Evolutionary conservation across 2,888 invertebrate species (phyloP).

Genomic region (Chalcosyrphus nemorum): DNA sequence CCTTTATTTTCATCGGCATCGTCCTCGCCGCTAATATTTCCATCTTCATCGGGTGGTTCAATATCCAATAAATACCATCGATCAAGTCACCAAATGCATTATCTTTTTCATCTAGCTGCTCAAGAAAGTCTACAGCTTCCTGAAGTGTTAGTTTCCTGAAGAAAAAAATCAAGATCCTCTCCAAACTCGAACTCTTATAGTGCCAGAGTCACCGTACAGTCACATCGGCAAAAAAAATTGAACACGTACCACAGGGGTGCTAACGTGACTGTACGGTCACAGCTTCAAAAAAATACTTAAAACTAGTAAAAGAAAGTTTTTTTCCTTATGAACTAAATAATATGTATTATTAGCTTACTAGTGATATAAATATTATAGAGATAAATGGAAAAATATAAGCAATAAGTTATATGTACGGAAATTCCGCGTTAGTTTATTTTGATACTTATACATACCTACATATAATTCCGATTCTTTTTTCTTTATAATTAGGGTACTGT

Average conservation of each 20-base stretch:
- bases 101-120: conserved; percentile 8
- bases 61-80: conserved; percentile 19
- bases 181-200: background rate
- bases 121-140: conserved; percentile 11
- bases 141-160: conserved; percentile 7
- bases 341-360: background rate
- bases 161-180: background rate
- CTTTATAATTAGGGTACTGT: no score
- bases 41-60: conserved; percentile 16
- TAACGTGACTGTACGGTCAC: conserved; percentile 11
- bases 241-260: conserved; percentile 1
- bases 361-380: no score
- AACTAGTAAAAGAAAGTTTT: conserved; percentile 1
- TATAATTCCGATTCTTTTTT: no score
- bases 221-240: background rate
- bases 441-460: no score
- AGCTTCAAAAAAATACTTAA: conserved; percentile 12
- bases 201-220: background rate
- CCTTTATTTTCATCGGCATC: conserved; percentile 12
- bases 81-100: conserved; percentile 7
- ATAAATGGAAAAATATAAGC: no score
- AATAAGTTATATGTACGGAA: no score
- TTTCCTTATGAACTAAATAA: conserved; percentile 7
- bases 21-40: conserved; percentile 5
- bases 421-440: no score